phyloP scores from a whole-genome alignment of 2,797 vertebrate species.

The Trachurus trachurus region DNA sequence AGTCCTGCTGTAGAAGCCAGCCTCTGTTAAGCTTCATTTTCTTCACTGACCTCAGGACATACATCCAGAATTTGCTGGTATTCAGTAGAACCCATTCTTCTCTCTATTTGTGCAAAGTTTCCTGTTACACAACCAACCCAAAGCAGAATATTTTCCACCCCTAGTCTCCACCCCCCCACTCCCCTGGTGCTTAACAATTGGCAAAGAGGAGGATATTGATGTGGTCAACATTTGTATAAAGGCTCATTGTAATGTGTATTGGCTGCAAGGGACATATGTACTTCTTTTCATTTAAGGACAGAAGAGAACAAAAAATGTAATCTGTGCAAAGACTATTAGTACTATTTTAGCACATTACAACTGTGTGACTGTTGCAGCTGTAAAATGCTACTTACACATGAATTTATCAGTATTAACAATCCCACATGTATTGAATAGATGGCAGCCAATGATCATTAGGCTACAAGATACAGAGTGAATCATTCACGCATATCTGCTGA shows the following conservation, averaged over 20 bases:
- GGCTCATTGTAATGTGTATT: too few relatives aligned
- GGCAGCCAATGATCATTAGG: neutral
- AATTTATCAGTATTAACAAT: neutral
- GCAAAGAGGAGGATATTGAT: neutral
- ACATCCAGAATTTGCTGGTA: neutral
- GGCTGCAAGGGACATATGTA: too few relatives aligned
- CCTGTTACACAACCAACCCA: too few relatives aligned
- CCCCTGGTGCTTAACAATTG: neutral
- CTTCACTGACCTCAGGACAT: neutral
- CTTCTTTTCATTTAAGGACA: too few relatives aligned
- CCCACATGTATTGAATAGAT: neutral
- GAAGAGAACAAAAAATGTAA: neutral
- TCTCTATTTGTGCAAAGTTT: neutral
- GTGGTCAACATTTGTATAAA: too few relatives aligned
- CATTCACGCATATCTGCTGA: neutral
- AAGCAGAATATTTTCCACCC: too few relatives aligned
- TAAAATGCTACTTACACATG: neutral
- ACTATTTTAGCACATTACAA: neutral
- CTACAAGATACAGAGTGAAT: neutral
- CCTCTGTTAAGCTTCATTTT: neutral
- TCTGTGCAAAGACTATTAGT: neutral
- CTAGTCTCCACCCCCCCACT: too few relatives aligned
- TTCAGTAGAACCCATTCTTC: neutral
- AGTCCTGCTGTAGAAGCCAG: too few relatives aligned
- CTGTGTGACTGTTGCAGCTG: neutral